A percentile compares a stretch with the other conserved stretches of the same genome.
These are phyloP conservation scores for Penaeus japonicus DNA, from an alignment of 1,140 invertebrate genomes.

Conservation along the genomic window DNA sequence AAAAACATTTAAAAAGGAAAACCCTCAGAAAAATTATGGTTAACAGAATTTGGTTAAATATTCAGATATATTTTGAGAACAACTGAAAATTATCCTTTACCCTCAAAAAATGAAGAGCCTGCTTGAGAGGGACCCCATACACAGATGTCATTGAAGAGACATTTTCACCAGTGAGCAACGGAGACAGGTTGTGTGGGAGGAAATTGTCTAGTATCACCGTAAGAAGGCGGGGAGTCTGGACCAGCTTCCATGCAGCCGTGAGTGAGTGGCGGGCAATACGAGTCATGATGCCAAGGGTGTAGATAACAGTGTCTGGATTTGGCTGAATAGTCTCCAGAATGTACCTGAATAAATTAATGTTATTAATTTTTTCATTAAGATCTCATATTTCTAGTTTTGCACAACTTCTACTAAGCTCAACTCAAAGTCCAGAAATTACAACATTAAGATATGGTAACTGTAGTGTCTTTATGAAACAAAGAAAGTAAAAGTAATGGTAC, in stretches of 20 bases:
- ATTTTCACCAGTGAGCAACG: constrained; percentile 40
- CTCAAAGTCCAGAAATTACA: too few species aligned
- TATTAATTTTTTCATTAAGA: background rate
- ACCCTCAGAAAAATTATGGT: too few species aligned
- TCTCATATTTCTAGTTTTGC: too few species aligned
- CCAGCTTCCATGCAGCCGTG: constrained; percentile 47
- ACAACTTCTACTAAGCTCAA: too few species aligned
- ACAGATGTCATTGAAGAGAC: constrained; percentile 45
- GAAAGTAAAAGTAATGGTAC: too few species aligned
- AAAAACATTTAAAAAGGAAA: too few species aligned
- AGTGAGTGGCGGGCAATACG: constrained; percentile 54
- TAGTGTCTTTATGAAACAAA: too few species aligned
- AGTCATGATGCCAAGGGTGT: constrained; percentile 41
- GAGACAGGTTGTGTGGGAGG: constrained; percentile 52
- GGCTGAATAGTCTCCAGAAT: constrained; percentile 40
- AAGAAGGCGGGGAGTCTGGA: constrained; percentile 30
- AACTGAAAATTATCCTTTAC: constrained; percentile 15
- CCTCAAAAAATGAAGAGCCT: constrained; percentile 47
- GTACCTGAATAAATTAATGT: constrained; percentile 45
- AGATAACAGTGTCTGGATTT: constrained; percentile 41
- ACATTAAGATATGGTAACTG: too few species aligned
- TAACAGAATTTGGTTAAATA: background rate
- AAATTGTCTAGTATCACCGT: constrained; percentile 30
- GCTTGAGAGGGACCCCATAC: constrained; percentile 53
- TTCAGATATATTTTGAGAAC: background rate